phyloP scores from a whole-genome alignment of 2,888 invertebrate species.

The Aphodius sticticus region DNA sequence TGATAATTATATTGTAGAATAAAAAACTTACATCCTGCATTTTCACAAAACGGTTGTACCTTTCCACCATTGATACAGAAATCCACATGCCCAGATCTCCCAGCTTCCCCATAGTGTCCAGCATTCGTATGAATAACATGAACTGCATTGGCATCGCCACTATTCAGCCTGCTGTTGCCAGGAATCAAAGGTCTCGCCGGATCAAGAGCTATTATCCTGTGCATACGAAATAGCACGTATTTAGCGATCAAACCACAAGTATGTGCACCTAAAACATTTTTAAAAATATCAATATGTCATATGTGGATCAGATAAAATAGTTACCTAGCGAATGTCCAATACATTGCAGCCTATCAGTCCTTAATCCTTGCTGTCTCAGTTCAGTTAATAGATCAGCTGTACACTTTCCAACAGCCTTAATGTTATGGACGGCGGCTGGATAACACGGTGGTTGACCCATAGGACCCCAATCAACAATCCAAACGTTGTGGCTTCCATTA shows the following conservation, averaged over 20 bases:
- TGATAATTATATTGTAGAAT: not conserved
- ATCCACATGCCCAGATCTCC: conserved; percentile 78
- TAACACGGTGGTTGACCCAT: conserved; percentile 73
- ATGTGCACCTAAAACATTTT: conserved; percentile 67
- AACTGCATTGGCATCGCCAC: conserved; percentile 79
- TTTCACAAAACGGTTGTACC: conserved; percentile 78
- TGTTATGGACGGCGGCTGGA: conserved; percentile 76
- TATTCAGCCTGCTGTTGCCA: conserved; percentile 71
- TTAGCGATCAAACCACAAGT: conserved; percentile 79
- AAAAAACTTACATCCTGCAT: conserved; percentile 69
- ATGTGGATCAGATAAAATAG: not conserved
- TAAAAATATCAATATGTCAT: not conserved
- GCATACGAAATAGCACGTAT: conserved; percentile 75
- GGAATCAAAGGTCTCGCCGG: conserved; percentile 78
- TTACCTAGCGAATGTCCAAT: conserved; percentile 73
- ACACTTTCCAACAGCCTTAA: conserved; percentile 75
- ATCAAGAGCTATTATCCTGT: conserved; percentile 77
- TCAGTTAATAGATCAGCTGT: conserved; percentile 70
- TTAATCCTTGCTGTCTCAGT: conserved; percentile 71
- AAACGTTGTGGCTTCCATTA: conserved; percentile 79
- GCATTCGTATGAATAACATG: conserved; percentile 83
- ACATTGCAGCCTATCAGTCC: conserved; percentile 73
- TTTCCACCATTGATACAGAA: conserved; percentile 84
- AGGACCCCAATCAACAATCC: conserved; percentile 81
- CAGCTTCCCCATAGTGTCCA: conserved; percentile 79